Evolutionary conservation across 2,888 invertebrate species (phyloP).

Genomic region (Euspilapteryx auroguttella): DNA sequence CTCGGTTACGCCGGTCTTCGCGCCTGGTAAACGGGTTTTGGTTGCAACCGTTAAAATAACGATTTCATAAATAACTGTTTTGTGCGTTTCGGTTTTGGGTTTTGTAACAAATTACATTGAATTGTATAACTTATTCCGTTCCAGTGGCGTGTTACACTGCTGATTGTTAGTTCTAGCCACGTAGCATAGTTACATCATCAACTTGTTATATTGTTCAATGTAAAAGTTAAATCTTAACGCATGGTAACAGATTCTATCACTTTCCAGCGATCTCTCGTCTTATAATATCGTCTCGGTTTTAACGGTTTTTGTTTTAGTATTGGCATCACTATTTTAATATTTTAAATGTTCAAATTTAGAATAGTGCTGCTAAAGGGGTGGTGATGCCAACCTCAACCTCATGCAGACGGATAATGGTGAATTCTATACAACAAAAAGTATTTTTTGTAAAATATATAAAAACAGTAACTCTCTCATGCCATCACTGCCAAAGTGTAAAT

Average conservation of each 20-base stretch:
- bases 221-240: no score
- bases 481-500: slow-evolving; percentile 62
- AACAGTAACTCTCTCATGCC: slow-evolving; percentile 52
- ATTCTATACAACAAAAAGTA: not conserved
- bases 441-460: not conserved
- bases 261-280: no score
- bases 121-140: no score
- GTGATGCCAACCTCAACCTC: not conserved
- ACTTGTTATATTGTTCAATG: no score
- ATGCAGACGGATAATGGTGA: not conserved
- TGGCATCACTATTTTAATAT: no score
- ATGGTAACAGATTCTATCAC: no score
- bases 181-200: not conserved
- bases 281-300: no score
- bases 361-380: no score
- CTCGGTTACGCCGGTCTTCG: slow-evolving; percentile 10
- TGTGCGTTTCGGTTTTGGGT: not conserved
- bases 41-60: not conserved
- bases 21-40: slow-evolving; percentile 3
- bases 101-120: no score
- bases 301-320: no score
- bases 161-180: not conserved
- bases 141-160: not conserved
- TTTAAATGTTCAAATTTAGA: no score
- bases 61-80: not conserved